These are phyloP conservation scores for Podotricha telesiphe DNA, from an alignment of 2,888 invertebrate species.

Conservation along the genomic window DNA sequence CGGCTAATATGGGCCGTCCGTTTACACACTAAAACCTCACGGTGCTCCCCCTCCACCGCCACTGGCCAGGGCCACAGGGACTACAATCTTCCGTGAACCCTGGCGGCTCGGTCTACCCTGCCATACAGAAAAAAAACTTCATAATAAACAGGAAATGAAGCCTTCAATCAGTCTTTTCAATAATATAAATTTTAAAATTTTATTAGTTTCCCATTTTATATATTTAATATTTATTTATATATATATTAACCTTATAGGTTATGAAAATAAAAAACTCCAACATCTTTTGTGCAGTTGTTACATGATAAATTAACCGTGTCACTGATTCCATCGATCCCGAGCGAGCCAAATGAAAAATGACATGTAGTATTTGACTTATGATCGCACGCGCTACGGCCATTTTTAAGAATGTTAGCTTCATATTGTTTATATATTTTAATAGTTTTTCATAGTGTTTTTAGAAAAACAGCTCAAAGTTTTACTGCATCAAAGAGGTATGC, in stretches of 20 bases:
- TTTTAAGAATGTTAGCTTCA: slow-evolving; percentile 2
- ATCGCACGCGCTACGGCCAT: slow-evolving; percentile 29
- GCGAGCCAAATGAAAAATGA: slow-evolving; percentile 43
- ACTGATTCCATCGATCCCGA: slow-evolving; percentile 59
- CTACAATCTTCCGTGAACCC: too few relatives aligned
- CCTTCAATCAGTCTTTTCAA: too few relatives aligned
- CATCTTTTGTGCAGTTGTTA: slow-evolving; percentile 58
- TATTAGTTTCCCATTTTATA: neutral
- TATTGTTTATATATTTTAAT: slow-evolving; percentile 12
- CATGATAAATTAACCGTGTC: slow-evolving; percentile 75
- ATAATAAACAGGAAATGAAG: too few relatives aligned
- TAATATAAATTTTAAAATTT: neutral
- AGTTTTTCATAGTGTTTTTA: neutral
- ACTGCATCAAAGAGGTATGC: too few relatives aligned
- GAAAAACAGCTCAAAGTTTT: neutral
- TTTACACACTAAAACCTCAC: too few relatives aligned
- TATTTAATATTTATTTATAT: slow-evolving; percentile 14
- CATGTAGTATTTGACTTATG: slow-evolving; percentile 39
- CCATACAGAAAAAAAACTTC: too few relatives aligned
- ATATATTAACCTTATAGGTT: slow-evolving; percentile 41
- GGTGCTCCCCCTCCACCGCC: too few relatives aligned
- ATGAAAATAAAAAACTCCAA: slow-evolving; percentile 45
- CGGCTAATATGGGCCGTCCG: too few relatives aligned
- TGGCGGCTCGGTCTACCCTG: too few relatives aligned
- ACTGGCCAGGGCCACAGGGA: too few relatives aligned